Evolutionary conservation across 2,888 invertebrate species (phyloP).

Genomic region (Leptopterna dolabrata): DNA sequence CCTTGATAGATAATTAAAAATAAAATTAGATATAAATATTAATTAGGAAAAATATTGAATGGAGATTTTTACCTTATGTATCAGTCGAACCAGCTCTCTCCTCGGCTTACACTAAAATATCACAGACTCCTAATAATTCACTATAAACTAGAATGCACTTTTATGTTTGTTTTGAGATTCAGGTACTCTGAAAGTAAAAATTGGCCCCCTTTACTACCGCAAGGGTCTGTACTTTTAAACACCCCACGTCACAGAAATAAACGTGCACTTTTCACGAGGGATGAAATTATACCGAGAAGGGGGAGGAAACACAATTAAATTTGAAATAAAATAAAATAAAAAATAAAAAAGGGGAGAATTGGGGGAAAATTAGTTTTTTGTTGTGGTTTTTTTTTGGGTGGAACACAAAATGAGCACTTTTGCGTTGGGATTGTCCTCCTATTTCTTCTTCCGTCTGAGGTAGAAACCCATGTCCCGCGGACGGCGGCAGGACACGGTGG

Average conservation of each 20-base stretch:
- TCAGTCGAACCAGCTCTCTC: constrained; percentile 55
- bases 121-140: constrained; percentile 55
- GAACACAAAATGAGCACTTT: constrained; percentile 38
- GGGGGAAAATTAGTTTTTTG: neutral
- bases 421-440: constrained; percentile 34
- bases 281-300: constrained; percentile 23
- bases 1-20: too few species aligned
- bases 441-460: constrained; percentile 65
- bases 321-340: neutral
- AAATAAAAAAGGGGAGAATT: too few species aligned
- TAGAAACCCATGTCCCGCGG: constrained; percentile 69
- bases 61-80: constrained; percentile 49
- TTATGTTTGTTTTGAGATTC: constrained; percentile 46
- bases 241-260: constrained; percentile 26
- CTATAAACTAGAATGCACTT: constrained; percentile 58
- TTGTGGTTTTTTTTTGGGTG: neutral
- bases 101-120: constrained; percentile 42
- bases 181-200: constrained; percentile 52
- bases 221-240: neutral
- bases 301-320: neutral
- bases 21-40: too few species aligned
- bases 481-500: constrained; percentile 65
- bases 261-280: constrained; percentile 21
- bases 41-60: too few species aligned
- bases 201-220: constrained; percentile 44